Evolutionary conservation across 1,140 invertebrate species (phyloP).

Genomic region (Wiebesia pumilae): DNA sequence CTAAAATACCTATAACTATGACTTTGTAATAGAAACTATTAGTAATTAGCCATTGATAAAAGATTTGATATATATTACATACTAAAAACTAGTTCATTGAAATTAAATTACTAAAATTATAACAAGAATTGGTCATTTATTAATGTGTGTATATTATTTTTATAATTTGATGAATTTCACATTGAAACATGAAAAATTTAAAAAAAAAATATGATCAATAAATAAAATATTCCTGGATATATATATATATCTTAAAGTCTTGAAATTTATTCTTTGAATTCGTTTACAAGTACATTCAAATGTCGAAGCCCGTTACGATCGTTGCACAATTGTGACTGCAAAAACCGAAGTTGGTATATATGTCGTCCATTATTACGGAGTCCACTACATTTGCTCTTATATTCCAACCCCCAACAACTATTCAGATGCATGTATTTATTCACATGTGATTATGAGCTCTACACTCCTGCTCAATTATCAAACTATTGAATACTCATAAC

Average conservation of each 20-base stretch:
- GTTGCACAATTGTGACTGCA: neutral
- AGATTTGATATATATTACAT: no score
- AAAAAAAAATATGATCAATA: neutral
- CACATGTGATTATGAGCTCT: constrained; percentile 64
- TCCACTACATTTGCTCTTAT: neutral
- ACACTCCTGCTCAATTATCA: constrained; percentile 30
- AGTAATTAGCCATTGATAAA: no score
- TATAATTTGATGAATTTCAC: no score
- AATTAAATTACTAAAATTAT: no score
- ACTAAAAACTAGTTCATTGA: no score
- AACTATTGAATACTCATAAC: constrained; percentile 59
- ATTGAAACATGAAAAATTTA: no score
- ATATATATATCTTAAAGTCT: neutral
- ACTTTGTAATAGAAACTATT: no score
- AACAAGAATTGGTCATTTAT: no score
- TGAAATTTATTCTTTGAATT: neutral
- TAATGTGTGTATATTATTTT: no score
- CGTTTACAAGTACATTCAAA: constrained; percentile 13
- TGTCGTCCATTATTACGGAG: constrained; percentile 20
- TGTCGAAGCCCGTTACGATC: neutral
- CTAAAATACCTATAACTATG: no score
- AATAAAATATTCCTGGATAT: neutral
- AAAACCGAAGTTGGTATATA: neutral
- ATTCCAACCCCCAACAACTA: constrained; percentile 55
- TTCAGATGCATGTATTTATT: constrained; percentile 67